Evolutionary conservation across 2,888 invertebrate species (phyloP), one percentile per base, ranked within the genome.

Genomic region (Drosophila mercatorum): DNA sequence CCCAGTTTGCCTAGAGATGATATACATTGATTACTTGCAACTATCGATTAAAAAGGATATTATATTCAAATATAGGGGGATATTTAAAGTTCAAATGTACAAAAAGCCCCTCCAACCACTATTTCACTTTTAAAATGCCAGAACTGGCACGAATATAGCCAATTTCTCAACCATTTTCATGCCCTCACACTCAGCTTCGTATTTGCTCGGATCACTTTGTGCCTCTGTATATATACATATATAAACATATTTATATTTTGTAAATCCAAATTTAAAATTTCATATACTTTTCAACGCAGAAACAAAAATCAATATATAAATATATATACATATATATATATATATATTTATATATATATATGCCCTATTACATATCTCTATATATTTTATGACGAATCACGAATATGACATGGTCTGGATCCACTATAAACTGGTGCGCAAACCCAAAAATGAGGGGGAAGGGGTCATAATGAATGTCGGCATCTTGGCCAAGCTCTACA

Each of bases 401-500:
- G 76, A 76, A 62, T 63, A 73, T 73, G 74, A 76, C 52, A 63
- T 73, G 76, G 76, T 78, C 60, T 78, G 78, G 74, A 66, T 66
- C 47, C 61, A 69, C 46, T 36, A 66, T 34, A 62, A 66, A n/a
- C 22, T 60, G 40, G 46, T 49, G 17, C 56, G 59, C 2, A 56
- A 17, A 7, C 38, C 74, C 10, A 57, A 63, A 3, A 68, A 64
- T 14, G 41, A 62, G 44, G 49, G 57, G 7, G 40, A 47, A 6
- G 57, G 31, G 8, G 34, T 60, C 7, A 26, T 71, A 10, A 76
- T 78, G 65, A 71, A 80, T 41, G 68, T 75, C 22, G 53, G 31
- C n/a, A 11, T 66, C 3, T 31, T 78, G 41, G 55, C 52, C 52
- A 80, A 72, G 36, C 69, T 69, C 5, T 68, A 59, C 53, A 53